Evolutionary conservation across 92 coral and sea anemone species (phyloP).

Genomic region (Palythoa grandiflora): DNA sequence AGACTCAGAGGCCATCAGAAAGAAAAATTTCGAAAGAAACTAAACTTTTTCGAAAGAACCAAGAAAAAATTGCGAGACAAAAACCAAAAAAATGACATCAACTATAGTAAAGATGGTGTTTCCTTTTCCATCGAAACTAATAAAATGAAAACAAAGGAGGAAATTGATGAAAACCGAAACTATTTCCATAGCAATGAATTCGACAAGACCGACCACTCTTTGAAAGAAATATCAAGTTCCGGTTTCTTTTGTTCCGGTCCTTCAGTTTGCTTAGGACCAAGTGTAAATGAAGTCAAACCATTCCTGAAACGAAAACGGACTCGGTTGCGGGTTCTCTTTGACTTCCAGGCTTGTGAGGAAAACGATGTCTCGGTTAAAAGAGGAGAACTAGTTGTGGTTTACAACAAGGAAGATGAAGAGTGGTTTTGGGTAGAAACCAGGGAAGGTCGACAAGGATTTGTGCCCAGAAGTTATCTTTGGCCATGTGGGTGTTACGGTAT

Average conservation of each 20-base stretch:
- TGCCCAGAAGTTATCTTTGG: constrained; percentile 69
- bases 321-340: constrained; percentile 66
- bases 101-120: neutral
- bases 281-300: neutral
- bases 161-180: neutral
- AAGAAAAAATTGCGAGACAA: constrained; percentile 50
- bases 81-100: neutral
- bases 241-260: neutral
- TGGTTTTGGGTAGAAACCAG: constrained; percentile 76
- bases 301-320: constrained; percentile 28
- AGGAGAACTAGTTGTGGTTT: constrained; percentile 66
- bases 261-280: neutral
- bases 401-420: constrained; percentile 66
- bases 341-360: constrained; percentile 66
- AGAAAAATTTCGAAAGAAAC: constrained; percentile 32
- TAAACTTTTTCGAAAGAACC: constrained; percentile 56
- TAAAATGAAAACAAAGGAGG: neutral
- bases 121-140: neutral
- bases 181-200: constrained; percentile 1
- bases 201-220: constrained; percentile 3
- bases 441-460: constrained; percentile 61
- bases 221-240: constrained; percentile 2
- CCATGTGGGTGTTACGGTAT: constrained; percentile 77
- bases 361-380: constrained; percentile 64
- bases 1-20: constrained; percentile 13